phyloP scores from a whole-genome alignment of 2,113 vertebrate species.

The Gnathonemus longibarbis region DNA sequence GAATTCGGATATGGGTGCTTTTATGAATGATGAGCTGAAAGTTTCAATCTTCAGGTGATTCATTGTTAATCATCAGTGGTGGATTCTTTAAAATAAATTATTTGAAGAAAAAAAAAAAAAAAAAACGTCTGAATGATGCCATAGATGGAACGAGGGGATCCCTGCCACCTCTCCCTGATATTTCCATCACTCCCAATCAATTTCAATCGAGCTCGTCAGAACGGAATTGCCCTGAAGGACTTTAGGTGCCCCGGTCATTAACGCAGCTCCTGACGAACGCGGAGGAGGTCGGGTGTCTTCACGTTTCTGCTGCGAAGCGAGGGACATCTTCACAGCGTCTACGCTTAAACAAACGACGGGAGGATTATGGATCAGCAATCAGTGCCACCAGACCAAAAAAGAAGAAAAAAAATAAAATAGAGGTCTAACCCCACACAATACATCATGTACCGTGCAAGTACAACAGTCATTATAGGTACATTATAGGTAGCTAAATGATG shows the following conservation, averaged over 20 bases:
- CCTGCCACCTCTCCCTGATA: slow-evolving; percentile 1
- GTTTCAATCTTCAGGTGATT: slow-evolving; percentile 63
- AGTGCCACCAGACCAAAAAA: slow-evolving; percentile 45
- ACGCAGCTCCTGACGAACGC: slow-evolving; percentile 48
- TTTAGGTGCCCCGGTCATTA: slow-evolving; percentile 36
- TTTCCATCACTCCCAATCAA: slow-evolving; percentile 3
- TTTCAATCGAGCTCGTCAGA: neutral
- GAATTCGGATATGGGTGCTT: slow-evolving; percentile 63
- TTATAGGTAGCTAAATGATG: slow-evolving; percentile 76
- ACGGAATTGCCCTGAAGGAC: slow-evolving; percentile 44
- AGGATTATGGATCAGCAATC: slow-evolving; percentile 58
- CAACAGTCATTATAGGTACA: slow-evolving; percentile 65
- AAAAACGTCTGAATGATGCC: slow-evolving; percentile 20
- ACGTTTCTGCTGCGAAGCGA: slow-evolving; percentile 53
- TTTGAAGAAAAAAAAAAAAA: slow-evolving; percentile 30
- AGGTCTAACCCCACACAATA: slow-evolving; percentile 58
- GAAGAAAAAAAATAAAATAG: slow-evolving; percentile 50
- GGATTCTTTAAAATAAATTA: slow-evolving; percentile 7
- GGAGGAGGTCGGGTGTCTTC: slow-evolving; percentile 33
- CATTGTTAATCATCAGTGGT: slow-evolving; percentile 75
- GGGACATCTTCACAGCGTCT: slow-evolving; percentile 44
- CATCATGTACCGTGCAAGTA: slow-evolving; percentile 70
- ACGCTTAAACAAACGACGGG: slow-evolving; percentile 35
- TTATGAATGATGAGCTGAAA: slow-evolving; percentile 50
- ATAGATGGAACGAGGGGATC: slow-evolving; percentile 22